Evolutionary conservation across 2,888 invertebrate species (phyloP).

Genomic region (Scaptodrosophila latifasciaeformis): DNA sequence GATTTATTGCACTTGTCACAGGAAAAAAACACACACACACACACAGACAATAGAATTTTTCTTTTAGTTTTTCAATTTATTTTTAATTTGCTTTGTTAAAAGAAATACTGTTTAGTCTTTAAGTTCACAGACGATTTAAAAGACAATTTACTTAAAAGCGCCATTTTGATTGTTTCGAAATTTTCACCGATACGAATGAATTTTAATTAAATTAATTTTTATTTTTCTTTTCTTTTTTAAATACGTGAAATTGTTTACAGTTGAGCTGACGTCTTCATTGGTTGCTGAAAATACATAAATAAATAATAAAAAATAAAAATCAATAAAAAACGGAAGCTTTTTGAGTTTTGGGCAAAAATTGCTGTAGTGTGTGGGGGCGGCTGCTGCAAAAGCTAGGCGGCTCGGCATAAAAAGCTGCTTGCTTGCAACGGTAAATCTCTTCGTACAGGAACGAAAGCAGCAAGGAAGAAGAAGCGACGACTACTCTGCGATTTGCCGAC

Average conservation of each 20-base stretch:
- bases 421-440: background rate
- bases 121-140: constrained; percentile 45
- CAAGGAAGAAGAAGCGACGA: too few species aligned
- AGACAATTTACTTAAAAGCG: constrained; percentile 63
- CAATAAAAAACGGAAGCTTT: constrained; percentile 26
- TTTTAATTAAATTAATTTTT: background rate
- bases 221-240: constrained; percentile 7
- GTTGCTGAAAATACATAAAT: background rate
- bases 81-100: constrained; percentile 23
- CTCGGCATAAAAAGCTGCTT: constrained; percentile 27
- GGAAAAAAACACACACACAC: constrained; percentile 11
- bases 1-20: constrained; percentile 40
- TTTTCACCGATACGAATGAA: background rate
- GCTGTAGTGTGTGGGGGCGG: constrained; percentile 22
- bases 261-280: too few species aligned
- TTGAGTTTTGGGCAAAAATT: constrained; percentile 50
- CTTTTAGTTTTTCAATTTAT: constrained; percentile 1
- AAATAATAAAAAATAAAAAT: constrained; percentile 18
- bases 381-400: constrained; percentile 30
- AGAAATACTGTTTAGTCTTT: constrained; percentile 71
- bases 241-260: too few species aligned
- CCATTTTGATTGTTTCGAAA: constrained; percentile 48
- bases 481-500: too few species aligned
- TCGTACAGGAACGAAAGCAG: background rate
- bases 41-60: constrained; percentile 10